Evolutionary conservation across 2,113 vertebrate species (phyloP), one percentile per base, ranked within the genome.

Genomic region (Atherinomorus stipes): DNA sequence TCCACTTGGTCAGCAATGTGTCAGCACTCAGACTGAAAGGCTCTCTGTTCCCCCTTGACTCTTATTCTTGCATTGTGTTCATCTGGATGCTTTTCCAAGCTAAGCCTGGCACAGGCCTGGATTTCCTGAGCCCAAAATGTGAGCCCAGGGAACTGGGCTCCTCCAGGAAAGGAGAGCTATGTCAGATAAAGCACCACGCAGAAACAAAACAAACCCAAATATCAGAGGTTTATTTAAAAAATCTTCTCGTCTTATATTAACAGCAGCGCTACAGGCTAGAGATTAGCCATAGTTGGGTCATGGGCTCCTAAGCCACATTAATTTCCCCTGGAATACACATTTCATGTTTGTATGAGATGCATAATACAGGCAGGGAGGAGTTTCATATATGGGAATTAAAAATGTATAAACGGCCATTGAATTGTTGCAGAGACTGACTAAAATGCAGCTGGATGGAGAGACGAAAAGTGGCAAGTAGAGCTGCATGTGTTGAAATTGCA

Each of bases 131-230:
- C 71, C 84, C 84, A 89, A 71, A 87, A 60, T 78, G 53, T 63
- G 77, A 79, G 86, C 72, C 68, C 70, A 66, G 72, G 60, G 64
- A 88, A 85, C 73, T 26, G 53, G 74, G 64, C 59, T 80, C 70
- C 79, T 84, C 62, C 63, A 57, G 74, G 86, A 75, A 80, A 76
- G 54, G 51, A 74, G 74, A 71, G 65, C 76, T 74, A 69, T 13
- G 4, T 75, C 71, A 83, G 82, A 79, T 56, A 60, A 80, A 81
- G 79, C 73, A n/a, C 81, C 83, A 76, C 74, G 84, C 74, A 18
- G 56, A 90, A 88, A 73, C 80, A 78, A 89, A 92, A 91, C 88
- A 92, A 90, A 83, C 82, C 77, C 58, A 75, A 78, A 89, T 76
- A 85, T 90, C 68, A 74, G 68, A 71, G 77, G 76, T 79, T 89